A percentile compares a stretch with the other conserved stretches of the same genome.
Conservation (phyloP, 2,113 vertebrate species). For the Microtus montanus region DNA sequence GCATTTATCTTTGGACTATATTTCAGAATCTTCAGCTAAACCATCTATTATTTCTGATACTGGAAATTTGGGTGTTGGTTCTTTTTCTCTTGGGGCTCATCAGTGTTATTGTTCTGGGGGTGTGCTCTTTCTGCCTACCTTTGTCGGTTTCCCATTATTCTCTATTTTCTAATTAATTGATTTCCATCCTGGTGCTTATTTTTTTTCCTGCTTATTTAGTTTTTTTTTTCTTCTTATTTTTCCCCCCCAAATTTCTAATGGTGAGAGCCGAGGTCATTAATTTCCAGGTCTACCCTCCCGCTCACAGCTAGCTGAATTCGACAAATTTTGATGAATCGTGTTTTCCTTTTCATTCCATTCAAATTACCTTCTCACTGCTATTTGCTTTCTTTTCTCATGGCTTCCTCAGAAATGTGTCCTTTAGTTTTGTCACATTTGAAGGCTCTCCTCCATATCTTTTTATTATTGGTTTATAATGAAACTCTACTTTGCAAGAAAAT, state of each 20-base stretch:
- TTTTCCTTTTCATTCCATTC: background rate
- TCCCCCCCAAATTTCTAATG: background rate
- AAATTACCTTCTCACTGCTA: background rate
- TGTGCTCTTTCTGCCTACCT: background rate
- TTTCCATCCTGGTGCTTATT: background rate
- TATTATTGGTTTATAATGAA: background rate
- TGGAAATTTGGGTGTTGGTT: background rate
- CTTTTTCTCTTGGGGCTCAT: background rate
- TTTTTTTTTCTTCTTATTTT: background rate
- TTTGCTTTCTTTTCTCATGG: background rate
- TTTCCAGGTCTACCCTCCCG: background rate
- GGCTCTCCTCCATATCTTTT: background rate
- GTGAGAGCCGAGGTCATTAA: background rate
- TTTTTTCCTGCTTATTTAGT: background rate
- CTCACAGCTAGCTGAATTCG: background rate
- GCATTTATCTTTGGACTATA: background rate
- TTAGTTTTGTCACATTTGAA: constrained; percentile 8
- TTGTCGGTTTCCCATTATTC: background rate
- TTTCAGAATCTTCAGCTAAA: background rate
- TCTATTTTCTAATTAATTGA: background rate
- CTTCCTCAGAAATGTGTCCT: background rate
- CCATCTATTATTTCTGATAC: background rate
- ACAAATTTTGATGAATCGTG: background rate
- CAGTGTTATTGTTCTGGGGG: background rate
- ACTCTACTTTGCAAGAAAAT: background rate